Conservation (phyloP, 2,113 vertebrate genomes). For the Zootoca vivipara region DNA sequence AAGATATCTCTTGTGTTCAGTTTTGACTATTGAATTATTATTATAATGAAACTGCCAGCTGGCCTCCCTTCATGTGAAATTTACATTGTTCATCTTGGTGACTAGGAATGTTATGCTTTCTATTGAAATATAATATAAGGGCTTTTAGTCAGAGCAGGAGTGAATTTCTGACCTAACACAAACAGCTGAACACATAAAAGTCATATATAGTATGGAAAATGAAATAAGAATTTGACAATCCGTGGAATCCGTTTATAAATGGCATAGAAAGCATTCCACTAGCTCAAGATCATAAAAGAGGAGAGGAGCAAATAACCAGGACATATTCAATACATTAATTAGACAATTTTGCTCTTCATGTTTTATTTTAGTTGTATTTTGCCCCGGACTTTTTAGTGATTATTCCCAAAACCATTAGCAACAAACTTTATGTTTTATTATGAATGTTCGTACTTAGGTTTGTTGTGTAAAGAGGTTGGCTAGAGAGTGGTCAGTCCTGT, state of each 20-base stretch:
- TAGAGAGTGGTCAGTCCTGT: not conserved
- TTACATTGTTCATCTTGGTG: not conserved
- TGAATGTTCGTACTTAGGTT: not conserved
- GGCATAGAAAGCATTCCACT: not conserved
- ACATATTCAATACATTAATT: not conserved
- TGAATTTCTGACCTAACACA: conserved; percentile 36
- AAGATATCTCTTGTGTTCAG: not conserved
- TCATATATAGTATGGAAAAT: conserved; percentile 35
- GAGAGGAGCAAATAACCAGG: conserved; percentile 13
- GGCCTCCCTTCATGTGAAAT: accelerated
- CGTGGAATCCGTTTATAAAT: conserved; percentile 31
- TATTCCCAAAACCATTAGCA: not conserved
- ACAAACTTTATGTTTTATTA: not conserved
- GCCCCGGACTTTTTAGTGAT: not conserved
- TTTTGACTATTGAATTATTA: not conserved
- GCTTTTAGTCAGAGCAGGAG: not conserved
- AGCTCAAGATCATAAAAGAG: not conserved
- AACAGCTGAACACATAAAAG: conserved; percentile 37
- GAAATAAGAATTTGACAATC: conserved; percentile 20
- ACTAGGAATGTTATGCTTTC: not conserved
- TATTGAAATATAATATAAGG: conserved; percentile 19
- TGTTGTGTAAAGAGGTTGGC: not conserved
- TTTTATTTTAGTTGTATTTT: conserved; percentile 7
- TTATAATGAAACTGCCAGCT: not conserved
- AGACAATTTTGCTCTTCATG: not conserved